A percentile compares a stretch with the other conserved stretches of the same genome.
Evolutionary conservation across 2,113 vertebrate species (phyloP).

Genomic region (Aegithalos caudatus): DNA sequence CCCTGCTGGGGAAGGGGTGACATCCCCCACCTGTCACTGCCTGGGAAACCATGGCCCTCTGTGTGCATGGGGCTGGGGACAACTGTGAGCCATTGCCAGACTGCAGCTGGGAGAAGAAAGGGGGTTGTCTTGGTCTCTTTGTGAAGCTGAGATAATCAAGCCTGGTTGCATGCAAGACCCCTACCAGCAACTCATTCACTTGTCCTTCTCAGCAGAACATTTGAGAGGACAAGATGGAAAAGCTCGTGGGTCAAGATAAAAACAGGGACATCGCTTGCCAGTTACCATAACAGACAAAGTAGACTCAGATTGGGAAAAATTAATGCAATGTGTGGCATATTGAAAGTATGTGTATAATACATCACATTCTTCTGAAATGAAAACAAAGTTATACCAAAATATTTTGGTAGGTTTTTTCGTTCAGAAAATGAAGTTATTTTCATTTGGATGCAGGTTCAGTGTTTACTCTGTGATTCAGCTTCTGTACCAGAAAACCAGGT

Average conservation of each 20-base stretch:
- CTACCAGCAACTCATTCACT: neutral
- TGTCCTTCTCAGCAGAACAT: rapidly evolving
- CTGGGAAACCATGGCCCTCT: neutral
- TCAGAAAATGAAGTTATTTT: neutral
- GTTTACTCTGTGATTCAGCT: neutral
- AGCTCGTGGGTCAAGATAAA: neutral
- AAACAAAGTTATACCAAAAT: neutral
- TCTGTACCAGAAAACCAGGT: neutral
- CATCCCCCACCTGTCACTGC: neutral
- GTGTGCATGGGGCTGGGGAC: neutral
- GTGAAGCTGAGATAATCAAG: neutral
- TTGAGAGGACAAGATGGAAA: neutral
- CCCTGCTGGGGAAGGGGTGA: neutral
- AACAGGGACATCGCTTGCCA: neutral
- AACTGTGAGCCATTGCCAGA: neutral
- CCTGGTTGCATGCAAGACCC: neutral
- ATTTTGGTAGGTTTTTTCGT: neutral
- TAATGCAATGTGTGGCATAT: neutral
- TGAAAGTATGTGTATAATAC: neutral
- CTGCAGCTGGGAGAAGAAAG: neutral
- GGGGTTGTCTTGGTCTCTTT: neutral
- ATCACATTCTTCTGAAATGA: neutral
- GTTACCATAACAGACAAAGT: neutral
- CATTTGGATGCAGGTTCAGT: neutral
- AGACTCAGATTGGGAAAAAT: neutral